Percentiles rank a stretch among this genome's conserved stretches.
Conservation (phyloP, 2,797 vertebrate genomes). For the Ispidina lecontei region DNA sequence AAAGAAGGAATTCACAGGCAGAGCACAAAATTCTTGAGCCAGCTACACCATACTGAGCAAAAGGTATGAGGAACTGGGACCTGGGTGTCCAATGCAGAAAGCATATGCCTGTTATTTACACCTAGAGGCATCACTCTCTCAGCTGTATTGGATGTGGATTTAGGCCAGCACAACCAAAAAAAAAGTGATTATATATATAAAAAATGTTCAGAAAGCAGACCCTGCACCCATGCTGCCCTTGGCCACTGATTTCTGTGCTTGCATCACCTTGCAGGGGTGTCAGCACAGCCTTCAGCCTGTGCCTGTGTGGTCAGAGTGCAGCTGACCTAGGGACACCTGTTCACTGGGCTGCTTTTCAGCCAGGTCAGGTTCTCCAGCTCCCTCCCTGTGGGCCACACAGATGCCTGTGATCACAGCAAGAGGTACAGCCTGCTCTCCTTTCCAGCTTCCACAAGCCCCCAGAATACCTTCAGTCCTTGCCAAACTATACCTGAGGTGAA, state of each 20-base stretch:
- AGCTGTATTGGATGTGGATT: not conserved
- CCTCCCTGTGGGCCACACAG: not conserved
- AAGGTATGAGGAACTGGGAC: not conserved
- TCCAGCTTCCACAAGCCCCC: not conserved
- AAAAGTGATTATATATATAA: too few species aligned
- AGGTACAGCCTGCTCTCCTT: not conserved
- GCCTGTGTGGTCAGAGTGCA: not conserved
- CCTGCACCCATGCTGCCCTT: not conserved
- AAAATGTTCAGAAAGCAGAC: not conserved
- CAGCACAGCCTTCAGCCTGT: fast-evolving
- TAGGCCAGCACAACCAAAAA: not conserved
- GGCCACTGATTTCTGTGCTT: not conserved
- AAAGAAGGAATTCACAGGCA: slow-evolving; percentile 16
- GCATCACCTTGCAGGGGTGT: not conserved
- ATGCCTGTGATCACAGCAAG: not conserved
- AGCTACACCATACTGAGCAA: slow-evolving; percentile 22
- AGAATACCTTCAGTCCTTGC: not conserved
- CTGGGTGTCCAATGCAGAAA: not conserved
- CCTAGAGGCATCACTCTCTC: not conserved
- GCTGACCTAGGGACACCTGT: not conserved
- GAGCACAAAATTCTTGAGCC: not conserved
- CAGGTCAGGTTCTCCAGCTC: not conserved
- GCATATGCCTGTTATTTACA: slow-evolving; percentile 56
- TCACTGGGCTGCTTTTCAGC: not conserved
- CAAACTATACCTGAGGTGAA: not conserved